phyloP scores from a whole-genome alignment of 2,888 invertebrate genomes.

The Lasioglossum villosulum region DNA sequence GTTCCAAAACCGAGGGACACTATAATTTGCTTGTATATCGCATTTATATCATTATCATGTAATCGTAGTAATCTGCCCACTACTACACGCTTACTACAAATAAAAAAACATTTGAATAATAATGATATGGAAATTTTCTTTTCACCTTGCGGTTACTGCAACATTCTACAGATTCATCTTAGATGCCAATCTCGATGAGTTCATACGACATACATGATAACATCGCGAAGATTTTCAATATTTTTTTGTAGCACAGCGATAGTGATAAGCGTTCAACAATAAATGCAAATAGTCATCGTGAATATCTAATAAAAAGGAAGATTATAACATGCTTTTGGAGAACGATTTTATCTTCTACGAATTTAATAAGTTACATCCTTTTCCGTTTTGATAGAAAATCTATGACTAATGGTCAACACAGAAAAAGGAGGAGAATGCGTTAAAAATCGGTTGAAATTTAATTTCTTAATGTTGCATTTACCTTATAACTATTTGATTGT shows the following conservation, averaged over 20 bases:
- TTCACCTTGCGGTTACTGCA: neutral
- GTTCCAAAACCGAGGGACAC: neutral
- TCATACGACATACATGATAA: neutral
- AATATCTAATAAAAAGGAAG: neutral
- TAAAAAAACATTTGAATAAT: constrained; percentile 18
- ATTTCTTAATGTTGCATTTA: constrained; percentile 5
- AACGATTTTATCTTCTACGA: neutral
- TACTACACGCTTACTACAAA: neutral
- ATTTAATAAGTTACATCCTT: neutral
- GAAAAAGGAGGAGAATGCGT: neutral
- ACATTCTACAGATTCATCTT: constrained; percentile 20
- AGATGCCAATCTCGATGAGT: constrained; percentile 15
- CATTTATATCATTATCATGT: neutral
- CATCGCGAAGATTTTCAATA: neutral
- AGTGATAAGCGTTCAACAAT: neutral
- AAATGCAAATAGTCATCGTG: neutral
- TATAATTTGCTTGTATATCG: neutral
- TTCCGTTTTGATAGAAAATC: neutral
- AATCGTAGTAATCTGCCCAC: neutral
- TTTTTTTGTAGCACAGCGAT: neutral
- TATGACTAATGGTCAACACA: neutral
- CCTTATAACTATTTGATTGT: neutral
- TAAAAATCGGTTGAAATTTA: neutral
- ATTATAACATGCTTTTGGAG: neutral
- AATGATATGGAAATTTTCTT: constrained; percentile 25